Evolutionary conservation across 1,140 invertebrate genomes (phyloP), one percentile per base, ranked within the genome.

Genomic region (Hyposmocoma kahamanoa): DNA sequence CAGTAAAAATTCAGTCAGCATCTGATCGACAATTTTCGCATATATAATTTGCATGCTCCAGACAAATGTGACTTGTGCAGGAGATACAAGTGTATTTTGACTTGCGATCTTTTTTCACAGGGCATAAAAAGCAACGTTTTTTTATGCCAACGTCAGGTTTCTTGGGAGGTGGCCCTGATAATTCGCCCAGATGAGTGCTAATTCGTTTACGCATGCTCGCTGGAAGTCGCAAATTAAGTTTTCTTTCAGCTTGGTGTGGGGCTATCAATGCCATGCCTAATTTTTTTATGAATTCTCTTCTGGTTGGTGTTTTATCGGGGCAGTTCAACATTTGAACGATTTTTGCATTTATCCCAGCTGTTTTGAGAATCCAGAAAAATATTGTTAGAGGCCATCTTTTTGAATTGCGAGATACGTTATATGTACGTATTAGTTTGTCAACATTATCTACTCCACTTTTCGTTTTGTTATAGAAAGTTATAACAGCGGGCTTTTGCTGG

Each of bases 361-460:
- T 30, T 46, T 57, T 61, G 15, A 61, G 26, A 17, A 61, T 15
- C 3, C n/a, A 9, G 17, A 22, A 50, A 36, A 50, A 50, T 2
- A 50, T 34, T 34, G 30, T 36, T 18, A 42, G 13, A 3, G 77
- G 74, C 77, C 72, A 76, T 15, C 67, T 30, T 11, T 53, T 56
- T 6, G 43, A 59, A 17, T 28, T 56, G 41, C 78, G 43, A 22
- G 53, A 50, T n/a, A 59, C 56, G 38, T 62, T 59, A 42, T 77
- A 75, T 20, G 41, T 58, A 18, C 57, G 56, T 28, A 30, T 52
- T 38, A 81, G 55, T 54, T 81, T 63, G 53, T 83, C 78, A 3
- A 81, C 58, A 5, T 51, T 62, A 57, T 84, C 84, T 0, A 81
- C 75, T 13, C 62, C 69, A 15, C 62, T 57, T 62, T 85, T 85